A percentile compares a stretch with the other conserved stretches of the same genome.
Conservation (phyloP, 2,888 invertebrate species). For the Ochropleura leucogaster region DNA sequence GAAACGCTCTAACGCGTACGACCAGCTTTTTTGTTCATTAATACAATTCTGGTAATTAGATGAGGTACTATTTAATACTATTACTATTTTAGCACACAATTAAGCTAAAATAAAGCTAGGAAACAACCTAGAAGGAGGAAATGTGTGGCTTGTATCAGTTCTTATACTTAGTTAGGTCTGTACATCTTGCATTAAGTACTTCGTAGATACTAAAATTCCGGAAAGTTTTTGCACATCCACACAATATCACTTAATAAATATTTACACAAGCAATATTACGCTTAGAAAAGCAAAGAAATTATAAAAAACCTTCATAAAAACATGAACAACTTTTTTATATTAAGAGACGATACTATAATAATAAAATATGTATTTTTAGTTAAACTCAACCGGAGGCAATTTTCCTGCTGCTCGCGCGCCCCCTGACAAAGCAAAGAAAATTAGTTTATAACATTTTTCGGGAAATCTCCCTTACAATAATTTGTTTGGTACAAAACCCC, state of each 20-base stretch:
- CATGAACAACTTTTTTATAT: neutral
- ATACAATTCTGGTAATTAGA: neutral
- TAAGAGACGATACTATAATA: neutral
- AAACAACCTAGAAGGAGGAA: neutral
- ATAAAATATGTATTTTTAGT: neutral
- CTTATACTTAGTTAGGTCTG: neutral
- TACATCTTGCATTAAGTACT: neutral
- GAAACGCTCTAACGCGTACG: neutral
- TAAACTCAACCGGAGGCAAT: neutral
- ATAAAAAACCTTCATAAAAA: neutral
- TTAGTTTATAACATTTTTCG: neutral
- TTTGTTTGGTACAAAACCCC: neutral
- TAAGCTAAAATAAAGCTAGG: neutral
- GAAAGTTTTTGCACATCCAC: neutral
- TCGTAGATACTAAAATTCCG: neutral
- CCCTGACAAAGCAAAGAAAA: neutral
- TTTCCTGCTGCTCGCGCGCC: neutral
- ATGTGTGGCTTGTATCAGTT: neutral
- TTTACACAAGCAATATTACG: neutral
- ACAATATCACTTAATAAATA: neutral
- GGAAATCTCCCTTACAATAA: constrained; percentile 2
- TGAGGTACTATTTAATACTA: neutral
- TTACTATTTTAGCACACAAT: neutral
- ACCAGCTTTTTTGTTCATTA: neutral
- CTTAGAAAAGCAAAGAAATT: neutral